phyloP scores from a whole-genome alignment of 2,113 vertebrate genomes.

The Myrmecobius fasciatus region DNA sequence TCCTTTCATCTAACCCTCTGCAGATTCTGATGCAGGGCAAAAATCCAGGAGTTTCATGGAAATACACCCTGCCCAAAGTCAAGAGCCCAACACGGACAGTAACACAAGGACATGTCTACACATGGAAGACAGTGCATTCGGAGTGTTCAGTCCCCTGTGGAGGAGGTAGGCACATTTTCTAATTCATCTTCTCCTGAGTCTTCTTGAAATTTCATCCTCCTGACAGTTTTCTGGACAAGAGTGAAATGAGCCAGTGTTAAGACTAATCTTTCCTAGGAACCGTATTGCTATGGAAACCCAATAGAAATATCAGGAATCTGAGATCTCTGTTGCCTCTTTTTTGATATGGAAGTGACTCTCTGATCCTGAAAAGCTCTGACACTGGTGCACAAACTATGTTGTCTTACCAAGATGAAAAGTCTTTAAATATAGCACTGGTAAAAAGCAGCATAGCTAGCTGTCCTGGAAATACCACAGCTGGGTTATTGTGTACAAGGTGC shows the following conservation, averaged over 20 bases:
- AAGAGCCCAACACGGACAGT: constrained; percentile 78
- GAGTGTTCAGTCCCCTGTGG: constrained; percentile 95
- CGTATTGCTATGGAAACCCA: background rate
- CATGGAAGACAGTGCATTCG: constrained; percentile 91
- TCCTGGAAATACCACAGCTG: background rate
- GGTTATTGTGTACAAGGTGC: background rate
- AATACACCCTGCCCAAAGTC: constrained; percentile 91
- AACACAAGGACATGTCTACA: constrained; percentile 86
- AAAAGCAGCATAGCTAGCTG: background rate
- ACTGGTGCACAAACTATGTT: background rate
- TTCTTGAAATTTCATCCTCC: constrained; percentile 5
- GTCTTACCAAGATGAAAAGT: background rate
- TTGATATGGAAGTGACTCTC: background rate
- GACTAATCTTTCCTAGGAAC: background rate
- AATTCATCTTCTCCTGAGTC: background rate
- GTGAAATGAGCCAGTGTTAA: constrained; percentile 10
- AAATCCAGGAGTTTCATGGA: constrained; percentile 95
- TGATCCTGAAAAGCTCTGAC: background rate
- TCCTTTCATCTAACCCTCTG: constrained; percentile 9
- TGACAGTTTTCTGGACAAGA: background rate
- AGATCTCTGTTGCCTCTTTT: background rate
- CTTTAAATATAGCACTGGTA: background rate
- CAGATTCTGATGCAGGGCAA: constrained; percentile 96
- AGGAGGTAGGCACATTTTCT: constrained; percentile 86
- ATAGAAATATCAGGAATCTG: background rate